phyloP scores from a whole-genome alignment of 1,140 invertebrate species.

The Drosophila ercepeae region DNA sequence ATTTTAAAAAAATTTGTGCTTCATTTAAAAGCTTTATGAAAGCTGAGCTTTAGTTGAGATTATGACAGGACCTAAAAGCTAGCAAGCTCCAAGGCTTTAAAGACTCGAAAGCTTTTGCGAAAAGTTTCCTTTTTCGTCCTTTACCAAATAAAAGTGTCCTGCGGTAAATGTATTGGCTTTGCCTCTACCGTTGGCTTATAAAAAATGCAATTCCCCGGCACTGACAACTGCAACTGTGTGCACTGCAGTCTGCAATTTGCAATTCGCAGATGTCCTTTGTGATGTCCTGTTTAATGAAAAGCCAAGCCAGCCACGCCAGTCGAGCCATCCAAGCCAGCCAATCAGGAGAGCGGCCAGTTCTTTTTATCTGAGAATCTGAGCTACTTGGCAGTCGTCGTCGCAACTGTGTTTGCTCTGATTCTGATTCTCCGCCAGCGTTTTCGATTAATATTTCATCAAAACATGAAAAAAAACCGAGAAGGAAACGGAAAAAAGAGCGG shows the following conservation, averaged over 20 bases:
- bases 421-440: constrained; percentile 28
- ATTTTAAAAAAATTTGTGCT: no score
- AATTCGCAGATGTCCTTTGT: constrained; percentile 10
- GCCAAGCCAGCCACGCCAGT: neutral
- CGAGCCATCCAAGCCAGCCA: no score
- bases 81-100: neutral
- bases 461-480: constrained; percentile 6
- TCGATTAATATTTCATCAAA: constrained; percentile 64
- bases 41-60: neutral
- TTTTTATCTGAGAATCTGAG: neutral
- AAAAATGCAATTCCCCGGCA: constrained; percentile 48
- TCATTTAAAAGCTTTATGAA: neutral
- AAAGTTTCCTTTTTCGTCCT: neutral
- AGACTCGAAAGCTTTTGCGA: neutral
- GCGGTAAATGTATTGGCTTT: constrained; percentile 1
- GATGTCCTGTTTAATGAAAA: constrained; percentile 19
- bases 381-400: neutral
- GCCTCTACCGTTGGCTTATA: neutral
- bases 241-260: neutral
- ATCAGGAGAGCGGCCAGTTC: constrained; percentile 1
- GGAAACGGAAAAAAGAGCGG: neutral
- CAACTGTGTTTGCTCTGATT: constrained; percentile 28
- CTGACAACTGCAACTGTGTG: constrained; percentile 17
- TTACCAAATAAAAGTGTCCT: neutral
- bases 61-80: neutral